Base-by-base conservation (phyloP, 2,797 vertebrate species). In the Bothrops alternatus region DNA sequence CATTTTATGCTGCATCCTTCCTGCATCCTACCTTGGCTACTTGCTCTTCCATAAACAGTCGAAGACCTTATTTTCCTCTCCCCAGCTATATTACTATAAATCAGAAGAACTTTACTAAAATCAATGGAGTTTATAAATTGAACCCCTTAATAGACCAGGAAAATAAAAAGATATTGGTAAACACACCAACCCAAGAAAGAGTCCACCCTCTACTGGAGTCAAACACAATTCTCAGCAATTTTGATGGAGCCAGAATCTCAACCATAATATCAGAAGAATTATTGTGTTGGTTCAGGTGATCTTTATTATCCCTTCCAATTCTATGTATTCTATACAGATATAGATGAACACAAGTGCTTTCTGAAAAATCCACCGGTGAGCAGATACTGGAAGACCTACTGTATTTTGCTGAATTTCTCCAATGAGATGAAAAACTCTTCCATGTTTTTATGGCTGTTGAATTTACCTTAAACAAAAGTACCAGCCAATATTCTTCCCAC, bases 81-180 rank as follows among this genome's bases (percentile, higher is more conserved):
- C 50, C 50, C 1, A 0, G 50, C 50, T 78, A 56, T 50, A 82
- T 50, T 55, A 3, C 0, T 61, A 85, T 61, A 69, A 94, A 53
- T 7, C 6, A 57, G 50, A 90, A 25, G 55, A 92, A 7, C 57
- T 85, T 89, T 90, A 8, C 56, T 0, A 0, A 92, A n/a, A 18
- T 26, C 58, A 23, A 88, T 92, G 91, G n/a, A 55, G 57, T 16
- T 12, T 0, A 8, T 5, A 88, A 92, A 92, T 42, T 58, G 87
- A 93, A 14, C 28, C 14, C 61, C 42, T 87, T 3, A 93, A 88
- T 85, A 63, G 50, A 88, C 57, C 53, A 65, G 92, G 69, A 61
- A 91, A 47, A 85, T 89, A 85, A 88, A 93, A 91, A 85, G 90
- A 63, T 86, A 93, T 88, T 57, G 92, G 86, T 91, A 92, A 89